A percentile compares a stretch with the other conserved stretches of the same genome.
Evolutionary conservation across 2,888 invertebrate species (phyloP).

Genomic region (Macrophya annulata): DNA sequence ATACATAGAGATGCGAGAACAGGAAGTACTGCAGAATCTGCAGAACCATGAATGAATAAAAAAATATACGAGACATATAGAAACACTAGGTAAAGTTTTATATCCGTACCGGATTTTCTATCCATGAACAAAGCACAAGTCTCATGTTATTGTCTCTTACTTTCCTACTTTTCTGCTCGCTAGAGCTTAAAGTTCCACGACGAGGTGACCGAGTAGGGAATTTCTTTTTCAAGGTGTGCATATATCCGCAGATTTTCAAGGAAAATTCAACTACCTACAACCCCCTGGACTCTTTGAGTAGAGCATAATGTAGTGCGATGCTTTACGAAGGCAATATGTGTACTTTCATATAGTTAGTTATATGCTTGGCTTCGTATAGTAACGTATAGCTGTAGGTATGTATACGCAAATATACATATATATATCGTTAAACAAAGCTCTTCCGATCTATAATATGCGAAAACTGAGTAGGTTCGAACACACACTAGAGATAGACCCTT

Average conservation of each 20-base stretch:
- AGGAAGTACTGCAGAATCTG: neutral
- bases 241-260: neutral
- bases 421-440: slow-evolving; percentile 19
- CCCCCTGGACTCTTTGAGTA: neutral
- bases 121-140: neutral
- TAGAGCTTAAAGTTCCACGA: neutral
- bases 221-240: neutral
- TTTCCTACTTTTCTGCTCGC: neutral
- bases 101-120: neutral
- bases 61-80: neutral
- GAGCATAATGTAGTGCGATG: neutral
- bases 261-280: neutral
- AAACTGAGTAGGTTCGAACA: neutral
- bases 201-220: neutral
- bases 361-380: neutral
- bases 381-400: neutral
- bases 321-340: neutral
- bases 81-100: neutral
- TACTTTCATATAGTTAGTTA: neutral
- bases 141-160: neutral
- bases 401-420: neutral
- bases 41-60: neutral
- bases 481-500: too few species aligned
- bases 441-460: neutral
- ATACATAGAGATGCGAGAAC: neutral